Conservation (phyloP, 2,797 vertebrate genomes). For the Pseudochirops corinnae region DNA sequence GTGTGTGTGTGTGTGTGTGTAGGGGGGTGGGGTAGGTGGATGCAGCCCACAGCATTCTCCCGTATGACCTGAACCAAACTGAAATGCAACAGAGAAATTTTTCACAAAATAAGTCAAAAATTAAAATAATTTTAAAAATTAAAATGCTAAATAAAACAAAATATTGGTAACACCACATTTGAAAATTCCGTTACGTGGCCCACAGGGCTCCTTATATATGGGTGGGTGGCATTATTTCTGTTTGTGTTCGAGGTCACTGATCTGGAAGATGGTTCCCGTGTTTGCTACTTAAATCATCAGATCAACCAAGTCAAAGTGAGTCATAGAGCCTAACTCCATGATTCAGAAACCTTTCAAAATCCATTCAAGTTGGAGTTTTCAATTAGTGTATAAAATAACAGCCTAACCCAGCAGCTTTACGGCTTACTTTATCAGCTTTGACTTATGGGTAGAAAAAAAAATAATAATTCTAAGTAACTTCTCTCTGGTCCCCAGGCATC, state of each 20-base stretch:
- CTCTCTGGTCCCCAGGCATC: not conserved
- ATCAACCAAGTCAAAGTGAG: not conserved
- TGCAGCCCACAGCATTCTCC: too few relatives aligned
- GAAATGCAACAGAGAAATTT: not conserved
- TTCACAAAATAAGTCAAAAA: not conserved
- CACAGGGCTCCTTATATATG: not conserved
- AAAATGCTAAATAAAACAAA: not conserved
- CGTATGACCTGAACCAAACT: not conserved
- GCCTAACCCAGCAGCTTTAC: not conserved
- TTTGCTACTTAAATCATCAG: not conserved
- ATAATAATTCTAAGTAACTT: not conserved
- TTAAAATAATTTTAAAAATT: too few relatives aligned
- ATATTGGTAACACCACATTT: not conserved
- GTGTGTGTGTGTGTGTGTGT: too few relatives aligned
- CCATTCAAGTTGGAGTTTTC: not conserved
- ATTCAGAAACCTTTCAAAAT: not conserved
- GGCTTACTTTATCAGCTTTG: not conserved
- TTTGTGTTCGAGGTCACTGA: not conserved
- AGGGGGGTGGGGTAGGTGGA: not conserved
- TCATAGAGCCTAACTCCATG: not conserved
- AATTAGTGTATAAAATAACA: not conserved
- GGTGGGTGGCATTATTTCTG: not conserved
- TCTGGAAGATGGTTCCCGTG: not conserved
- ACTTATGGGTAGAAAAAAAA: not conserved
- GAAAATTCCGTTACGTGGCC: not conserved